phyloP scores from a whole-genome alignment of 1,140 invertebrate genomes.

The Sipha flava region DNA sequence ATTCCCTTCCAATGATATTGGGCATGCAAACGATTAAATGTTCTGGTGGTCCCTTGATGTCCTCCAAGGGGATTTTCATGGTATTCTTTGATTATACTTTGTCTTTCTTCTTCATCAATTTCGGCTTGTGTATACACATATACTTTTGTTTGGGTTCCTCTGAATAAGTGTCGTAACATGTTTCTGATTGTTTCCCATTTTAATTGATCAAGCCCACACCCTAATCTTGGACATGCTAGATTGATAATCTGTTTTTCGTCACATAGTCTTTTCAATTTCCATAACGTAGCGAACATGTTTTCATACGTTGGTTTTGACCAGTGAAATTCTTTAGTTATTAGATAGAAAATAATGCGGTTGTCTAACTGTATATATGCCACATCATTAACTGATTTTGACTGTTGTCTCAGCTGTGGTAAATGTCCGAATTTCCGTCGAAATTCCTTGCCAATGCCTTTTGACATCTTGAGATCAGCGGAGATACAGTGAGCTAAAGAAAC shows the following conservation, averaged over 20 bases:
- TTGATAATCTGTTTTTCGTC: neutral
- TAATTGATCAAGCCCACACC: neutral
- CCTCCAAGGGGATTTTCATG: neutral
- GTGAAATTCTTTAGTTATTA: neutral
- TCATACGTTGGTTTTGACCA: neutral
- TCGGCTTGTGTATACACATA: neutral
- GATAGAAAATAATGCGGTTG: neutral
- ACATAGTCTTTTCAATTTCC: neutral
- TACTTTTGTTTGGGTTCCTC: neutral
- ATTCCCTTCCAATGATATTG: slow-evolving; percentile 34
- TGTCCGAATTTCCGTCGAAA: neutral
- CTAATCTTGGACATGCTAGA: neutral
- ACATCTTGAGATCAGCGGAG: neutral
- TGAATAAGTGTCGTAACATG: neutral
- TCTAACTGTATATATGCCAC: neutral
- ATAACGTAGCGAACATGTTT: neutral
- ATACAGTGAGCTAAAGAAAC: neutral
- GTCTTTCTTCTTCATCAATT: neutral
- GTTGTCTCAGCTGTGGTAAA: neutral
- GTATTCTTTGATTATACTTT: neutral
- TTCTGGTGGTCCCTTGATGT: slow-evolving; percentile 24
- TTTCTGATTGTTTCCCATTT: neutral
- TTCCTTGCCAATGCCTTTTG: neutral
- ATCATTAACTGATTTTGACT: neutral
- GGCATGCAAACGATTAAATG: neutral